Evolutionary conservation across 2,113 vertebrate species (phyloP).

Genomic region (Phoxinus phoxinus): DNA sequence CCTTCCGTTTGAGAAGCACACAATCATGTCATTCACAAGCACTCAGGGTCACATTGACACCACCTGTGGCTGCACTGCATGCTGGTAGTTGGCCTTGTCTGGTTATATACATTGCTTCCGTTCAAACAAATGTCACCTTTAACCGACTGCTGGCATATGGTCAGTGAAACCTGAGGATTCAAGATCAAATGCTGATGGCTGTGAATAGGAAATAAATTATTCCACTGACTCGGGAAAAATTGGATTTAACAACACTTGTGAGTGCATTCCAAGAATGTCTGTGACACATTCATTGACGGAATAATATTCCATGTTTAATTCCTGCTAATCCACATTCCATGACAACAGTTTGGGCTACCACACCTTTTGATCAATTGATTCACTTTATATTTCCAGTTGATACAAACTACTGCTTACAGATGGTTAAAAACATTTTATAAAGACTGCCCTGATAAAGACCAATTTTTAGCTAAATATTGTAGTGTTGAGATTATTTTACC

Average conservation of each 20-base stretch:
- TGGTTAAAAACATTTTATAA: neutral
- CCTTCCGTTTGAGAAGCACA: too few species aligned
- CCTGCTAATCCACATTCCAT: neutral
- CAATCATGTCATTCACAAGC: neutral
- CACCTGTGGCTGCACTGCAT: conserved; percentile 20
- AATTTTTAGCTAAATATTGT: neutral
- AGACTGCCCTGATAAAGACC: neutral
- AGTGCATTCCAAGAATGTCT: neutral
- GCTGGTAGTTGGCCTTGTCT: neutral
- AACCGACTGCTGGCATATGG: neutral
- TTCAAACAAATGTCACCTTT: conserved; percentile 15
- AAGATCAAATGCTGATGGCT: neutral
- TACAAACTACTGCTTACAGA: neutral
- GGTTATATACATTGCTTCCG: neutral
- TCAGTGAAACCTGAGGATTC: neutral
- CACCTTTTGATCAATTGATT: neutral
- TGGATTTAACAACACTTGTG: neutral
- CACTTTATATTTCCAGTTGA: neutral
- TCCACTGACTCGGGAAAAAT: neutral
- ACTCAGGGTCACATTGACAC: neutral
- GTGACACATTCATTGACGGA: neutral
- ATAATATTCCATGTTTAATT: neutral
- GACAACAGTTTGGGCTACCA: neutral
- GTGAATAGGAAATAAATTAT: neutral
- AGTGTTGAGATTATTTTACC: neutral